phyloP scores from a whole-genome alignment of 2,113 vertebrate genomes.

The Vidua chalybeata region DNA sequence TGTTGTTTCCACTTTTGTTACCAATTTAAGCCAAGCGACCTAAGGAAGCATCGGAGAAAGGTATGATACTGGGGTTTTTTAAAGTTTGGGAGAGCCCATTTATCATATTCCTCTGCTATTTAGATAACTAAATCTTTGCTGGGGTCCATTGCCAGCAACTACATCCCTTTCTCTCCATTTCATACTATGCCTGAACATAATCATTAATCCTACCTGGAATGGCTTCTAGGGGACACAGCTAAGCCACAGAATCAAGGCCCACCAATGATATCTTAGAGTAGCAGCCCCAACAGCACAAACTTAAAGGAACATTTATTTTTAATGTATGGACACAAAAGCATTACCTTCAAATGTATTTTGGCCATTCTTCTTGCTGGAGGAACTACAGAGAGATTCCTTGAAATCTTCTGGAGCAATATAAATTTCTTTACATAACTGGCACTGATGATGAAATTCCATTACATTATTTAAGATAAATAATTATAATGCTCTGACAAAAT shows the following conservation, averaged over 20 bases:
- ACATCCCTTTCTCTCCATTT: neutral
- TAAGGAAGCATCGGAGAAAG: constrained; percentile 98
- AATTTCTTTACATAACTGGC: neutral
- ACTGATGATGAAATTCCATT: neutral
- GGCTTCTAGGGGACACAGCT: neutral
- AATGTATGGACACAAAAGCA: neutral
- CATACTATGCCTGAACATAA: neutral
- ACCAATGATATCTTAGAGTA: neutral
- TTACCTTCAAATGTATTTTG: neutral
- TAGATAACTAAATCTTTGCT: neutral
- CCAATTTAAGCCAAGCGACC: constrained; percentile 88
- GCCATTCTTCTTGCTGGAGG: neutral
- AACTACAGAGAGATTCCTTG: neutral
- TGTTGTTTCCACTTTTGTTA: constrained; percentile 44
- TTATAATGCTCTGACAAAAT: neutral
- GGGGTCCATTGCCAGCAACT: neutral
- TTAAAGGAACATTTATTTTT: neutral
- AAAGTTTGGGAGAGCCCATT: neutral
- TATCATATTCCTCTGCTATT: neutral
- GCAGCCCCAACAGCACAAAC: neutral
- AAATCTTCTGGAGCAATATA: neutral
- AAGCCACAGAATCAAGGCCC: neutral
- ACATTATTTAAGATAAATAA: neutral
- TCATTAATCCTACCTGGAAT: neutral
- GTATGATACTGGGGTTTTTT: constrained; percentile 66